Base-by-base conservation (phyloP, 2,888 invertebrate species). In the Antheraea yamamai region DNA sequence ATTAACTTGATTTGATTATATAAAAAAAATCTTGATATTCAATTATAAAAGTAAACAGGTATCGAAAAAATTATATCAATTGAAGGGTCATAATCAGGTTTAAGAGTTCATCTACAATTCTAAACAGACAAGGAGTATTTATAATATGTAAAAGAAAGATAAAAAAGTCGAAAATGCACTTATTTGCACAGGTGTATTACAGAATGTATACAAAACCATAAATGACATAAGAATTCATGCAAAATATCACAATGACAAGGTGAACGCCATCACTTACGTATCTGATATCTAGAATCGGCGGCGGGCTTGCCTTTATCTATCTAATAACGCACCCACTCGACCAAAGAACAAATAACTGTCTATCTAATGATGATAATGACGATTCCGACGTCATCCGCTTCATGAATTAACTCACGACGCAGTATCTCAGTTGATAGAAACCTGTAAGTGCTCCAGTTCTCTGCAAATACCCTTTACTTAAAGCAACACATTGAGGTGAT, bases 321-420 rank as follows among this genome's bases (percentile, higher is more conserved):
- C 70, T 74, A 77, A 77, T 77, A 75, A 74, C 73, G 70, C 20
- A 39, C n/a, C 74, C 77, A 75, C 70, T 77, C 73, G 64, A 75
- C 72, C 35, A 52, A 30, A 72, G 70, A 35, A 55, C 58, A 47
- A 76, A 71, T 68, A 64, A 47, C 66, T 58, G 47, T 30, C 61
- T 72, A 72, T 66, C 39, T 30, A 73, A 10, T n/a, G 20, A 18
- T 35, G 52, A 68, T 71, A 39, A 68, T 70, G 74, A 61, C 74
- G 72, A 23, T 61, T n/a, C 39, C 58, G 55, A 58, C 61, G 47
- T 61, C 71, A 75, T 72, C 23, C 35, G 51, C 58, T 51, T 14
- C 64, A 66, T 66, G 16, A 10, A 30, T 66, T 66, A 30, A 66
- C 64, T 66, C 26, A 66, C 64, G 16, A 30, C 64, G 64, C 64